Percentiles rank a stretch among this genome's conserved stretches.
These are phyloP conservation scores for Mesochorus sp. DNA, from an alignment of 2,888 invertebrate species.

Conservation along the genomic window DNA sequence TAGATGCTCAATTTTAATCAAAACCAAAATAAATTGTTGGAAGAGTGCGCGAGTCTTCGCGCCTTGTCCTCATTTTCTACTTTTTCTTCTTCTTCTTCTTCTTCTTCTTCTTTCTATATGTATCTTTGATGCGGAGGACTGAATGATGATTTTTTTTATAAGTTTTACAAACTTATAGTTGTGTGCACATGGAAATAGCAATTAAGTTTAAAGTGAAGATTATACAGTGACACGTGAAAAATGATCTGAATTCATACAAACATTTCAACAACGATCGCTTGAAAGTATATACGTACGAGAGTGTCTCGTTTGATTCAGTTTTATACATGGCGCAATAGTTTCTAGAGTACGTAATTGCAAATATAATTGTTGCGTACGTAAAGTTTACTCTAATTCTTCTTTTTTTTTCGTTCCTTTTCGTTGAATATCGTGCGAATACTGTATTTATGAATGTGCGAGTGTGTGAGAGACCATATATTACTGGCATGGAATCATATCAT, in stretches of 20 bases:
- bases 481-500: slow-evolving; percentile 16
- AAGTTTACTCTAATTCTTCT: slow-evolving; percentile 31
- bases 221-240: too few species aligned
- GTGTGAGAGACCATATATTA: slow-evolving; percentile 33
- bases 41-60: slow-evolving; percentile 2
- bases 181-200: too few species aligned
- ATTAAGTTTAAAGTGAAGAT: too few species aligned
- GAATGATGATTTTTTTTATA: too few species aligned
- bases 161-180: too few species aligned
- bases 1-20: slow-evolving; percentile 63
- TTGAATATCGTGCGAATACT: slow-evolving; percentile 35
- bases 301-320: slow-evolving; percentile 36
- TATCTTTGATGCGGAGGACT: too few species aligned
- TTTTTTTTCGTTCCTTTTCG: slow-evolving; percentile 19
- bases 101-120: too few species aligned
- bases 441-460: slow-evolving; percentile 62
- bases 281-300: slow-evolving; percentile 17
- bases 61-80: not conserved
- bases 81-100: not conserved
- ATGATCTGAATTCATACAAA: not conserved
- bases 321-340: slow-evolving; percentile 46
- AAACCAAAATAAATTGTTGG: slow-evolving; percentile 57
- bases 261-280: slow-evolving; percentile 21
- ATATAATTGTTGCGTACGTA: slow-evolving; percentile 29
- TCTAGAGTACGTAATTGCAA: slow-evolving; percentile 25